Evolutionary conservation across 2,888 invertebrate species (phyloP), one percentile per base, ranked within the genome.

Genomic region (Diaperis boleti): DNA sequence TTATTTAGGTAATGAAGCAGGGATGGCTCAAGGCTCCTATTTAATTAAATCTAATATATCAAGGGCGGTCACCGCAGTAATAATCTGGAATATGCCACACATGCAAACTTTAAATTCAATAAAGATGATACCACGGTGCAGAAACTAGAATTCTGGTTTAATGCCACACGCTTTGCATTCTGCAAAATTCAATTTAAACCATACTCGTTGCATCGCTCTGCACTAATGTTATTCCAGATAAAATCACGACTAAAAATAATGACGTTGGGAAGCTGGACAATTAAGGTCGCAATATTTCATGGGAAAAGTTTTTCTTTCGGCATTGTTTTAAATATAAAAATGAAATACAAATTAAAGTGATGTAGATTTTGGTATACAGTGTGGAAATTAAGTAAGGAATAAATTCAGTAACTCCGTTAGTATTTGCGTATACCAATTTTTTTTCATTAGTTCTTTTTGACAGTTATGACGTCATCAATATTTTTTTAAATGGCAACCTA

Each of bases 51-150:
- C 11, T 11, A 33, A 33, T 33, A 33, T 33, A 33, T 33, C 3
- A 33, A 5, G 15, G 13, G 39, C 8, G 39, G 39, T 15, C 13
- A 39, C 8, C 17, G 14, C 39, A 13, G 17, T 2, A 15, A 39
- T 17, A 39, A 39, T 15, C 11, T 17, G 15, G 39, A 33, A 50
- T 11, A 33, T 50, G 15, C 50, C 11, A 37, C 50, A 50, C 18
- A 26, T 52, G 52, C 39, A 39, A 39, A 26, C 37, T 52, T 37
- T 39, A 22, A 52, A 39, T 52, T 52, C 52, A 52, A 52, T 52
- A 52, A 52, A 41, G 52, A 52, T 52, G 39, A 52, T 52, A 41
- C 39, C 33, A 35, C 35, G n/a, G 29, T 29, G 47, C 31, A 31
- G 26, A 17, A 47, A 15, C 31, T 47, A 10, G 22, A 35, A 49